These are phyloP conservation scores for Isaurus tuberculatus DNA, from an alignment of 92 coral and sea anemone genomes.

Conservation along the genomic window DNA sequence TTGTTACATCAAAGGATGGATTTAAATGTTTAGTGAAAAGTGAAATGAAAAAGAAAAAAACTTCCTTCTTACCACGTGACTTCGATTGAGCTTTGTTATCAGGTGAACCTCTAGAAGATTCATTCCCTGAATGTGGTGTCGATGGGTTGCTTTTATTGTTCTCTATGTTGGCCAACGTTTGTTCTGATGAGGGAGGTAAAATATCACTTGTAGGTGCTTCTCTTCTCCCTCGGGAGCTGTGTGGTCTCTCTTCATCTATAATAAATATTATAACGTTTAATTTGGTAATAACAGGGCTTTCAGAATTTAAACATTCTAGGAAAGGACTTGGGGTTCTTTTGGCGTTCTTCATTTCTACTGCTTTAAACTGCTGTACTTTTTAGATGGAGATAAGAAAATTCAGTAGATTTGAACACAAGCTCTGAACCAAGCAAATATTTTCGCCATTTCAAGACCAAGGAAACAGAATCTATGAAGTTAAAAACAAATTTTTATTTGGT, in stretches of 20 bases:
- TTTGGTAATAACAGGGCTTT: background rate
- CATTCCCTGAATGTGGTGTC: background rate
- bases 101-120: conserved; percentile 11
- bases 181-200: conserved; percentile 60
- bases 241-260: conserved; percentile 68
- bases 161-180: conserved; percentile 30
- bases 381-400: too few species aligned
- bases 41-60: background rate
- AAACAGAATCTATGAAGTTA: too few species aligned
- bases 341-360: too few species aligned
- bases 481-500: too few species aligned
- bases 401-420: too few species aligned
- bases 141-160: background rate
- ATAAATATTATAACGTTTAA: background rate
- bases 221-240: conserved; percentile 63
- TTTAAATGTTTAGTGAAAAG: background rate
- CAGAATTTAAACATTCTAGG: background rate
- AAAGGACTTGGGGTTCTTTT: too few species aligned
- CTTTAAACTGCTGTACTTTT: too few species aligned
- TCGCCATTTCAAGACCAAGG: too few species aligned
- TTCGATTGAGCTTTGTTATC: background rate
- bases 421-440: too few species aligned
- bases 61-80: background rate
- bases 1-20: too few species aligned
- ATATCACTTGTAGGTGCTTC: conserved; percentile 30